These are phyloP conservation scores for Diplogasteroides magnus DNA, from an alignment of 1,140 invertebrate genomes.

Conservation along the genomic window DNA sequence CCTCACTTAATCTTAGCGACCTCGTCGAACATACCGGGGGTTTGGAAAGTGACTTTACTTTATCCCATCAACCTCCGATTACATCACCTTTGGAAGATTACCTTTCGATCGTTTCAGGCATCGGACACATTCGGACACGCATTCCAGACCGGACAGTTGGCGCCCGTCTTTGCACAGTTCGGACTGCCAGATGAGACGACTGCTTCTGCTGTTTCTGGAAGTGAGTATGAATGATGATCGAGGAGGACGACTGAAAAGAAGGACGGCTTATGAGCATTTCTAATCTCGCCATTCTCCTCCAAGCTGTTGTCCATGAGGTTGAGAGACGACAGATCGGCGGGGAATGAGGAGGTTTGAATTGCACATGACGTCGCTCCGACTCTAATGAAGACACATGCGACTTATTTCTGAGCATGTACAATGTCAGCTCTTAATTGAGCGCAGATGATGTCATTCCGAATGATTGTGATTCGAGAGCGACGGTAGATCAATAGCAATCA, in stretches of 20 bases:
- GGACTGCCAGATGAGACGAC: constrained; percentile 14
- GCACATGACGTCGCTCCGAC: no score
- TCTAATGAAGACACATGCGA: no score
- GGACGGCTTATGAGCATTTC: no score
- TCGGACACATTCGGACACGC: constrained; percentile 29
- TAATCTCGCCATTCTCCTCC: not conserved
- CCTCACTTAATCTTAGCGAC: no score
- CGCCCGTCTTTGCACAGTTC: constrained; percentile 31
- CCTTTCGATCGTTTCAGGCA: constrained; percentile 12
- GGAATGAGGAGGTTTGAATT: no score
- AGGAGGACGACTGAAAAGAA: not conserved
- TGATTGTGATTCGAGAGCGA: no score
- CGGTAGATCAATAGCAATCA: no score
- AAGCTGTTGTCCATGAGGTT: no score
- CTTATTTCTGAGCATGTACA: no score
- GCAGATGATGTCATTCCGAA: no score
- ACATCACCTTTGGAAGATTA: not conserved
- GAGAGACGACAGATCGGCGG: no score
- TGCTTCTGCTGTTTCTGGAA: constrained; percentile 19
- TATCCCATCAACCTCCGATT: not conserved
- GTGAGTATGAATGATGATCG: not conserved
- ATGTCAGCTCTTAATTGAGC: no score
- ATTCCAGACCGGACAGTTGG: constrained; percentile 36
- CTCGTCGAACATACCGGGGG: not conserved
- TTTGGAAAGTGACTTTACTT: not conserved